These are phyloP conservation scores for Anguilla marmorata DNA, from an alignment of 2,797 vertebrate species.

Conservation along the genomic window DNA sequence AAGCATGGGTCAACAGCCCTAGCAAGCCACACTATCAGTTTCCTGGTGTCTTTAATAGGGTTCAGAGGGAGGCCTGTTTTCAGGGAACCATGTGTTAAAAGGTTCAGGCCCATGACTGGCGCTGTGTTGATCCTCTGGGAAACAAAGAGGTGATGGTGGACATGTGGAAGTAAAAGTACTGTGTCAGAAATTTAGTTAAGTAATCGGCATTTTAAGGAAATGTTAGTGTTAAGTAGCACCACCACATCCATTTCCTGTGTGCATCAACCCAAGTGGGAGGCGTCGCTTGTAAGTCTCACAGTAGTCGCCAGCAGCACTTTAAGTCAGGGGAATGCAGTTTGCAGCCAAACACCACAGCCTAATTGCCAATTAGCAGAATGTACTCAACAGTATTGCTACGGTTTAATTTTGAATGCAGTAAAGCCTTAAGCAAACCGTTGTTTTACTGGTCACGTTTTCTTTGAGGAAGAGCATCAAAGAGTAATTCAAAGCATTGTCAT, in stretches of 20 bases:
- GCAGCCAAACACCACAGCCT: background rate
- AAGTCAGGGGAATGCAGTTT: background rate
- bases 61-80: background rate
- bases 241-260: slow-evolving; percentile 8
- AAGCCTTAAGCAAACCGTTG: background rate
- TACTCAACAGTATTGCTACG: background rate
- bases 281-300: background rate
- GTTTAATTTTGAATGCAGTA: background rate
- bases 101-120: background rate
- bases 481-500: background rate
- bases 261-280: background rate
- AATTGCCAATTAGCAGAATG: background rate
- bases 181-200: background rate
- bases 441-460: background rate
- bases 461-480: background rate
- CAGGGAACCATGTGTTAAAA: background rate
- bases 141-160: background rate
- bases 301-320: background rate
- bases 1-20: background rate
- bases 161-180: background rate
- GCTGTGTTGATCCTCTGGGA: background rate
- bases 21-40: background rate
- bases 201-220: background rate
- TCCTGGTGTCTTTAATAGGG: background rate
- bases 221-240: background rate